Base-by-base conservation (phyloP, 1,140 invertebrate genomes). In the Drosophila kanapiae region DNA sequence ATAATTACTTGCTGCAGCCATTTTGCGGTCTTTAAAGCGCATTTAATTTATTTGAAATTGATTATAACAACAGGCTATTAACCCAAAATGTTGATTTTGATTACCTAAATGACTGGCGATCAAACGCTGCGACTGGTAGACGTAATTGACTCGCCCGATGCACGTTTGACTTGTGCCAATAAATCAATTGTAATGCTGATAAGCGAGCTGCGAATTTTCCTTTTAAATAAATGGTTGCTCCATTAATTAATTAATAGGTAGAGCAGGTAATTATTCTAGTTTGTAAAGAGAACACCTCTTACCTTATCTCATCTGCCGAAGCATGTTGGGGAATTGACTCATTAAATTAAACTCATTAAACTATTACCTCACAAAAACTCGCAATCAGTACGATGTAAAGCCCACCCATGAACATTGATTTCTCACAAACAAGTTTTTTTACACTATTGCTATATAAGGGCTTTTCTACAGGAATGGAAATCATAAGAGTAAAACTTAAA, bases 111-210 rank as follows among this genome's bases (percentile, higher is more conserved):
- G 70, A 60, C 69, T 72, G 35, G 45, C 56, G 42, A 35, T 77
- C 43, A 69, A 78, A 76, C 49, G 72, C 43, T 59, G 53, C 23
- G 42, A 40, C 10, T 56, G 16, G 29, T 40, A 45, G 42, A 75
- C 14, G 58, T 29, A 57, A 60, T 71, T 78, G 51, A 71, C 70
- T 40, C 23, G 33, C 70, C 42, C 75, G 75, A 10, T 60, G 69
- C 49, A 56, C 68, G 43, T 53, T 88, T 80, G 54, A 68, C 62
- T 67, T 67, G 51, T 11, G 27, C 45, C 53, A 84, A 84, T 87
- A 71, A 88, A 87, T 87, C 76, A 86, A 65, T 56, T 87, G 57
- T 47, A 76, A 53, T 62, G 49, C 23, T 51, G 83, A 86, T 86
- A 87, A 77, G 61, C 47, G 11, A 33, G 3, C 31, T 51, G 48